Base-by-base conservation (phyloP, 2,888 invertebrate species). In the Alentia gelatinosa region DNA sequence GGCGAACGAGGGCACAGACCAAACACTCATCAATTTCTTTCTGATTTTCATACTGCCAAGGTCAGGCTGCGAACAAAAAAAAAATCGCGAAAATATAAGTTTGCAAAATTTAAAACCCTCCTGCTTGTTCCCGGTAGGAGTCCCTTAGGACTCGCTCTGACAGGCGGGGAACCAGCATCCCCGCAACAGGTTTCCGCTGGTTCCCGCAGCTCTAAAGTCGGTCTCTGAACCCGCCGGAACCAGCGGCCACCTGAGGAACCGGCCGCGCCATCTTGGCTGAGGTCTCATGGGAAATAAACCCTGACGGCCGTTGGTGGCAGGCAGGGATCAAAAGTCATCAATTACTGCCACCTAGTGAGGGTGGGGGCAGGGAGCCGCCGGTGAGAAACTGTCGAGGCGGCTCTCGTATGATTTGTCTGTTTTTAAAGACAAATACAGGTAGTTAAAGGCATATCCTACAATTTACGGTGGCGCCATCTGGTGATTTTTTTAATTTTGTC, bases 271-370 rank as follows among this genome's bases (percentile, higher is more conserved):
- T 68, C 68, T 30, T 68, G 26, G 30, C 5, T 68, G 33, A n/a
- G 68, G 68, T 15, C 68, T 26, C 5, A 68, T 68, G 68, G 68
- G 68, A 68, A 68, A 68, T 68, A 30, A 30, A 26, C 68, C 12
- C 30, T 68, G 68, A 68, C 30, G 68, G n/a, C n/a, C n/a, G n/a
- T n/a, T n/a, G n/a, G n/a, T n/a, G n/a, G n/a, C n/a, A n/a, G n/a
- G n/a, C n/a, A n/a, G n/a, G 56, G 56, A 56, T 68, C 68, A 68
- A 68, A 68, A 30, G 68, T 68, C 68, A 26, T 68, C 68, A 68
- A 68, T 68, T 68, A 68, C 4, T 68, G 68, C 68, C 68, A 26
- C 68, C 68, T 30, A 12, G 68, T 30, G 68, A n/a, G n/a, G n/a
- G n/a, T n/a, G n/a, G n/a, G 68, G 1, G 30, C 12, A 26, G 30